phyloP scores from a whole-genome alignment of 2,888 invertebrate species.

The Spodoptera littoralis region DNA sequence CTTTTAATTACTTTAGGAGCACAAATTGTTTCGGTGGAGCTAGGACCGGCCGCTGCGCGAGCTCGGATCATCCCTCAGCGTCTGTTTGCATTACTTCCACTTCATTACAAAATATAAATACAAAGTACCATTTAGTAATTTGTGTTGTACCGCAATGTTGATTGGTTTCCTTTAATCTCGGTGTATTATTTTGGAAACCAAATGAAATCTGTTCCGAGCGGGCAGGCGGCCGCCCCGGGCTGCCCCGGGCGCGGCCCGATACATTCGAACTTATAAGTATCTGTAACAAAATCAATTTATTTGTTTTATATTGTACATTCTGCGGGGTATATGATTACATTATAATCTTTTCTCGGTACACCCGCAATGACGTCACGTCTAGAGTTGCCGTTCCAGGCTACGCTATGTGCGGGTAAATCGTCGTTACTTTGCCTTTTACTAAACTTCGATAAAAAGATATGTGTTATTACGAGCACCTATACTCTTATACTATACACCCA shows the following conservation, averaged over 20 bases:
- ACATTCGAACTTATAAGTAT: neutral
- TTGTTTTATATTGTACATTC: too few relatives aligned
- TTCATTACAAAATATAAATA: conserved; percentile 6
- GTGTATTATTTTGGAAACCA: conserved; percentile 12
- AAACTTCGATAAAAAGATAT: too few relatives aligned
- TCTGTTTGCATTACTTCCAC: conserved; percentile 1
- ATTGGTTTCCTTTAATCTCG: conserved; percentile 32
- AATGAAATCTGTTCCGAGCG: conserved; percentile 1
- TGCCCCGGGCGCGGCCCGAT: too few relatives aligned
- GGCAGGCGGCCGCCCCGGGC: neutral
- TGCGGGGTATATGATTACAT: too few relatives aligned
- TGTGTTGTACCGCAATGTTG: conserved; percentile 16
- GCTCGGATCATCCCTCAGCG: neutral
- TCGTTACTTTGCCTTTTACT: too few relatives aligned
- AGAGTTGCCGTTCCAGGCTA: too few relatives aligned
- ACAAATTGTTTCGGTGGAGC: conserved; percentile 11
- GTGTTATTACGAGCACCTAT: too few relatives aligned
- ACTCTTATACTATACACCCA: too few relatives aligned
- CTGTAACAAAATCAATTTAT: neutral
- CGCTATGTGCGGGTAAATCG: too few relatives aligned
- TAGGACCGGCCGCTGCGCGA: neutral
- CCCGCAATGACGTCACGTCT: too few relatives aligned
- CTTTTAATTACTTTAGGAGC: conserved; percentile 25
- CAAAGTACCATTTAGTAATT: conserved; percentile 1
- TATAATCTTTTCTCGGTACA: too few relatives aligned